Conservation (phyloP, 2,888 invertebrate genomes). For the Hirtodrosophila alboralis region DNA sequence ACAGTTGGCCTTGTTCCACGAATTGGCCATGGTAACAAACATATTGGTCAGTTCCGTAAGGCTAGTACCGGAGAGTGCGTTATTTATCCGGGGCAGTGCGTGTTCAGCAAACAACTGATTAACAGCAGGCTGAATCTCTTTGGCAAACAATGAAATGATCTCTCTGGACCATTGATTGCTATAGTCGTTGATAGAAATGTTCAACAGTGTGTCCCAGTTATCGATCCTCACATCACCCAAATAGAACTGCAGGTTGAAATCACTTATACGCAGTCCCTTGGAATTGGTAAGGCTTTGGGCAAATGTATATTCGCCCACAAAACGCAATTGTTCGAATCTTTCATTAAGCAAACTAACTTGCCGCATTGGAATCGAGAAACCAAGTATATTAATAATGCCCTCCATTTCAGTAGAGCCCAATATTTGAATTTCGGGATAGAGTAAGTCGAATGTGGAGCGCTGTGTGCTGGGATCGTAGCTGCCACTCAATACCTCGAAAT, state of each 20-base stretch:
- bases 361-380: constrained; percentile 37
- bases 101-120: constrained; percentile 21
- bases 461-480: constrained; percentile 46
- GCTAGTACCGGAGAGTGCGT: constrained; percentile 22
- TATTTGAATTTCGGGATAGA: constrained; percentile 59
- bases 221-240: constrained; percentile 53
- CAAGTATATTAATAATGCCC: constrained; percentile 47
- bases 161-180: constrained; percentile 48
- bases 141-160: constrained; percentile 25
- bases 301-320: constrained; percentile 55
- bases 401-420: constrained; percentile 56
- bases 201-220: constrained; percentile 65
- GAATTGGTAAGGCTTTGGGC: constrained; percentile 32
- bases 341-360: constrained; percentile 56
- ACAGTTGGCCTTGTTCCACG: constrained; percentile 44
- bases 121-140: constrained; percentile 58
- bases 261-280: constrained; percentile 53
- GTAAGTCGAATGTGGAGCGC: constrained; percentile 55
- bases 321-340: constrained; percentile 57
- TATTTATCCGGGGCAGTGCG: constrained; percentile 44
- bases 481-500: constrained; percentile 48
- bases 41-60: constrained; percentile 44
- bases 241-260: constrained; percentile 59
- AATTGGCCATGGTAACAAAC: constrained; percentile 19
- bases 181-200: constrained; percentile 64